These are phyloP conservation scores for Germaria angustata DNA, from an alignment of 2,888 invertebrate genomes.

Conservation along the genomic window DNA sequence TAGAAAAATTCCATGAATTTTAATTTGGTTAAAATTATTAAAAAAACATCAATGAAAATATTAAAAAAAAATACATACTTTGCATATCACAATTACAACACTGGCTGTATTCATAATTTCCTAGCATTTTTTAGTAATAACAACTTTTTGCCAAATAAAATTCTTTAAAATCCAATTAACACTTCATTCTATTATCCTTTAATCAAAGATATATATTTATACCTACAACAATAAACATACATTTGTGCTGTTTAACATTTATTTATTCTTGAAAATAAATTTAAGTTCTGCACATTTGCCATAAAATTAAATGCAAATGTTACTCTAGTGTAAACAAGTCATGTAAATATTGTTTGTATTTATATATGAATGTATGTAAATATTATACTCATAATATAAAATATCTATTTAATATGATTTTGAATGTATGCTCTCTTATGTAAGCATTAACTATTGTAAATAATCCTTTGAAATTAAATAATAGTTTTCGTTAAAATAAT, in stretches of 20 bases:
- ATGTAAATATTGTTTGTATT: conserved; percentile 10
- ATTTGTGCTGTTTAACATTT: conserved; percentile 24
- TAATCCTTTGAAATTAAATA: too few species aligned
- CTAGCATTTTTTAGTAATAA: neutral
- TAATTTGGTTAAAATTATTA: too few species aligned
- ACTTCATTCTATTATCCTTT: neutral
- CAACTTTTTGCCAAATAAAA: neutral
- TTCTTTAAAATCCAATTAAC: conserved; percentile 31
- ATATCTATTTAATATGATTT: too few species aligned
- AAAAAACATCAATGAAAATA: too few species aligned
- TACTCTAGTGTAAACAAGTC: conserved; percentile 2
- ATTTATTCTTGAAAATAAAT: conserved; percentile 18
- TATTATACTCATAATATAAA: neutral
- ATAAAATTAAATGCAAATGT: conserved; percentile 1
- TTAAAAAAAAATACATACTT: too few species aligned
- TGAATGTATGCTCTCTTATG: too few species aligned
- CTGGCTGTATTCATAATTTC: neutral
- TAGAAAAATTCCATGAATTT: too few species aligned
- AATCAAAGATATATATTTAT: neutral
- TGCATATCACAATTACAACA: neutral
- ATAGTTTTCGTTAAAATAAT: too few species aligned
- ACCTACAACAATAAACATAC: neutral
- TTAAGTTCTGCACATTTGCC: neutral
- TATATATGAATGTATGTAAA: neutral
- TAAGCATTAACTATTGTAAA: too few species aligned